Evolutionary conservation across 2,888 invertebrate genomes (phyloP).

Genomic region (Rotaria magnacalcarata): DNA sequence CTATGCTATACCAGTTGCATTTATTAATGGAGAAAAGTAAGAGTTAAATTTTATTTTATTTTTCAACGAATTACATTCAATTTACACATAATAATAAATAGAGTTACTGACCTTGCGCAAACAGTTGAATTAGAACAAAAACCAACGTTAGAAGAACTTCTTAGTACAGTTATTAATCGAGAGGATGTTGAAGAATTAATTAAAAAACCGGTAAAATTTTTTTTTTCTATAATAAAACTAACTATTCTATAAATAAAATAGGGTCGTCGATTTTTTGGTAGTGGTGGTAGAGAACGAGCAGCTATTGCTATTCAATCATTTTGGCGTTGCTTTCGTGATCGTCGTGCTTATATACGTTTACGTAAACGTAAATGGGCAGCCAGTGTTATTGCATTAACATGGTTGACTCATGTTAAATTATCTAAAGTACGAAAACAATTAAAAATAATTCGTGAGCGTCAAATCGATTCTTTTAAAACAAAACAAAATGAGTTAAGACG

Average conservation of each 20-base stretch:
- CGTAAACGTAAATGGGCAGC: constrained; percentile 58
- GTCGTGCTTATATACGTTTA: constrained; percentile 50
- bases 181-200: neutral
- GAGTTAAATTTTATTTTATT: constrained; percentile 19
- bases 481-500: constrained; percentile 49
- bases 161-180: neutral
- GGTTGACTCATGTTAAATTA: constrained; percentile 59
- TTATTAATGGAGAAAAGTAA: constrained; percentile 58
- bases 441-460: constrained; percentile 52
- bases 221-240: neutral
- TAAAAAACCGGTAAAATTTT: neutral
- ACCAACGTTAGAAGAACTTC: neutral
- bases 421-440: constrained; percentile 54
- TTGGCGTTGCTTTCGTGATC: constrained; percentile 50
- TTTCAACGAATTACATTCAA: too few relatives aligned
- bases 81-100: neutral
- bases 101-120: neutral
- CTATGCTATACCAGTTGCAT: constrained; percentile 56
- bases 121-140: neutral
- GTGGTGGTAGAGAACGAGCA: constrained; percentile 48
- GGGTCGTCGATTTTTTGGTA: neutral
- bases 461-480: constrained; percentile 53
- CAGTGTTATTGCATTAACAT: constrained; percentile 58
- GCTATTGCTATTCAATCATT: constrained; percentile 56
- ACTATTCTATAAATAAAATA: neutral